Evolutionary conservation across 1,140 invertebrate species (phyloP).

Genomic region (Brachionus koreanus): DNA sequence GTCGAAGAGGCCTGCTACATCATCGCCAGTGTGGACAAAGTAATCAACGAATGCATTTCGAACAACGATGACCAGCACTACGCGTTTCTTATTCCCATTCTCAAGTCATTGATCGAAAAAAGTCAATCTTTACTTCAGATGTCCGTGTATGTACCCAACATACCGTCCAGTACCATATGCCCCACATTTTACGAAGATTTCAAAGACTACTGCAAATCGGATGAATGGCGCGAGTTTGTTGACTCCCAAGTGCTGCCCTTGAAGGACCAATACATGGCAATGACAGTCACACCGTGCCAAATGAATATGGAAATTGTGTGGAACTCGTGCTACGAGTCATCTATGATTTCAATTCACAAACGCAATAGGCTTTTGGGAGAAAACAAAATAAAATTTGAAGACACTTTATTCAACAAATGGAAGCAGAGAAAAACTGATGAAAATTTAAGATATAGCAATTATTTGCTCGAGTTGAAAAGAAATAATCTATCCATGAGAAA

Average conservation of each 20-base stretch:
- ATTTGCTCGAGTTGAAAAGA: conserved; percentile 4
- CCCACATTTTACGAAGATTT: conserved; percentile 66
- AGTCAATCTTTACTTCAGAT: conserved; percentile 60
- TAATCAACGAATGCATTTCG: conserved; percentile 47
- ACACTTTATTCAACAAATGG: conserved; percentile 26
- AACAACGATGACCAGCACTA: conserved; percentile 62
- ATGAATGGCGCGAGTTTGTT: conserved; percentile 65
- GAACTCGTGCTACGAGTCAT: conserved; percentile 64
- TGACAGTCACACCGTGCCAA: conserved; percentile 41
- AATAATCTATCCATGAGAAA: conserved; percentile 40
- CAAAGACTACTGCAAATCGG: conserved; percentile 61
- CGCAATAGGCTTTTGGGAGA: conserved; percentile 63
- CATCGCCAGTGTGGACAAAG: conserved; percentile 54
- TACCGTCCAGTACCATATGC: conserved; percentile 61
- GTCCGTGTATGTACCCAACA: conserved; percentile 60
- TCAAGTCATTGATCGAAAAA: conserved; percentile 66
- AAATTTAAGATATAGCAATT: conserved; percentile 2
- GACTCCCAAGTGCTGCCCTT: conserved; percentile 54
- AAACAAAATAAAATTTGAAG: conserved; percentile 64
- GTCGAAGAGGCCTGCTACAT: conserved; percentile 63
- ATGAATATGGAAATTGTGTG: conserved; percentile 62
- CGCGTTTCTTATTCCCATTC: conserved; percentile 65
- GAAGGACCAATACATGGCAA: conserved; percentile 46
- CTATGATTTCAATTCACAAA: conserved; percentile 63
- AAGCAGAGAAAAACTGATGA: conserved; percentile 10